Conservation (phyloP, 2,888 invertebrate genomes). For the Siphlonurus alternatus region DNA sequence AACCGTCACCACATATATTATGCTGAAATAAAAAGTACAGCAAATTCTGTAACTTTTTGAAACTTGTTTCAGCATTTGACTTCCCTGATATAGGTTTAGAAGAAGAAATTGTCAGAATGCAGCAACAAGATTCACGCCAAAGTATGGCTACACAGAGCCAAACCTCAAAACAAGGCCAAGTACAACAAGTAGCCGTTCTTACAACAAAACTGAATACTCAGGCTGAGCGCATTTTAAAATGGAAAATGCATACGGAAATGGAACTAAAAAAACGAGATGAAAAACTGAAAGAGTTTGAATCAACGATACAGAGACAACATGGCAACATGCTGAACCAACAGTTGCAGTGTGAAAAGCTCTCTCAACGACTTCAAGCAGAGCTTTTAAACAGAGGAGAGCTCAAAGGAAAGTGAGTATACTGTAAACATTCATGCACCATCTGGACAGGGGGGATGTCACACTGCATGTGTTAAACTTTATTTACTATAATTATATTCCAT, state of each 20-base stretch:
- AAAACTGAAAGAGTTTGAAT: slow-evolving; percentile 4
- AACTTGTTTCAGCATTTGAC: no score
- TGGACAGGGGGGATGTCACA: no score
- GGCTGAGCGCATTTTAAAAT: slow-evolving; percentile 7
- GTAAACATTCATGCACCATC: not conserved
- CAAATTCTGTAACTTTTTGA: no score
- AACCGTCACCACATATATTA: no score
- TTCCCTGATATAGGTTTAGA: no score
- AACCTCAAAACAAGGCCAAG: not conserved
- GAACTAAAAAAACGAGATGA: slow-evolving; percentile 1
- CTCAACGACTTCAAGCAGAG: slow-evolving; percentile 6
- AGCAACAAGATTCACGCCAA: not conserved
- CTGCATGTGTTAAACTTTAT: no score
- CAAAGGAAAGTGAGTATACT: slow-evolving; percentile 1
- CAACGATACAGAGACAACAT: slow-evolving; percentile 5
- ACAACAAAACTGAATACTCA: slow-evolving; percentile 3
- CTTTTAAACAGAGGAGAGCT: slow-evolving; percentile 6
- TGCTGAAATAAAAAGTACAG: no score
- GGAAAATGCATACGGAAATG: slow-evolving; percentile 6
- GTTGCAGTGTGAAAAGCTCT: slow-evolving; percentile 5
- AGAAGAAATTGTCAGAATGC: not conserved
- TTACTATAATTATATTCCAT: no score
- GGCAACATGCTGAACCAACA: slow-evolving; percentile 6
- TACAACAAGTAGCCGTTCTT: not conserved
- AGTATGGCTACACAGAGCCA: not conserved